Evolutionary conservation across 2,888 invertebrate species (phyloP).

Genomic region (Choristoneura rosaceana): DNA sequence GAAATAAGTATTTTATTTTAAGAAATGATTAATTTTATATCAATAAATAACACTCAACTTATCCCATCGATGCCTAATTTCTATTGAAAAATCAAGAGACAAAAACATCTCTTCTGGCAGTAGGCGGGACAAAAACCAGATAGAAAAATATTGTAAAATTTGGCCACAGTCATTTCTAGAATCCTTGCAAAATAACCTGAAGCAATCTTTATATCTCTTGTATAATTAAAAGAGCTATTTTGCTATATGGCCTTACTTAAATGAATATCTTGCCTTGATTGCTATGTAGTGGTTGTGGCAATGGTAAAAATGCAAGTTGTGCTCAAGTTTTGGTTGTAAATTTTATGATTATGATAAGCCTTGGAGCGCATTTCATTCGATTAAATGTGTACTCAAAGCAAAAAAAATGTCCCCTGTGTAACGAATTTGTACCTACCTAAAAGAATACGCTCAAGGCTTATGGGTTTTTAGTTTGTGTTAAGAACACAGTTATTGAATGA

Average conservation of each 20-base stretch:
- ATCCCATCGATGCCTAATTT: background rate
- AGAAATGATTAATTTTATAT: background rate
- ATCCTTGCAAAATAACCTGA: no score
- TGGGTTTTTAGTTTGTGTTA: slow-evolving; percentile 15
- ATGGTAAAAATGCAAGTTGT: slow-evolving; percentile 60
- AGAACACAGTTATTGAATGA: slow-evolving; percentile 21
- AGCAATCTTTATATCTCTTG: background rate
- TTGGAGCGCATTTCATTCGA: slow-evolving; percentile 15
- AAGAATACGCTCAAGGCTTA: slow-evolving; percentile 9
- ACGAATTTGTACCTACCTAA: background rate
- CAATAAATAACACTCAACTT: background rate
- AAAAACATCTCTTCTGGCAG: no score
- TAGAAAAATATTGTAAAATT: no score
- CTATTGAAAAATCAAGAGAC: no score
- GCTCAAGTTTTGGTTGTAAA: slow-evolving; percentile 68
- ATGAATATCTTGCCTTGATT: slow-evolving; percentile 71
- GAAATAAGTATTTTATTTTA: slow-evolving; percentile 18
- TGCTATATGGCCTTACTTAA: slow-evolving; percentile 15
- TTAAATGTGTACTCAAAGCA: no score
- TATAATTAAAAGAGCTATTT: background rate
- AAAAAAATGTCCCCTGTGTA: background rate
- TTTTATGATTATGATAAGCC: slow-evolving; percentile 23
- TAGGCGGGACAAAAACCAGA: no score
- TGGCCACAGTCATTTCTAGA: no score
- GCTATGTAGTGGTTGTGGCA: slow-evolving; percentile 73